Percentiles rank a stretch among this genome's conserved stretches.
Evolutionary conservation across 2,113 vertebrate genomes (phyloP).

Genomic region (Ancistrus triradiatus): DNA sequence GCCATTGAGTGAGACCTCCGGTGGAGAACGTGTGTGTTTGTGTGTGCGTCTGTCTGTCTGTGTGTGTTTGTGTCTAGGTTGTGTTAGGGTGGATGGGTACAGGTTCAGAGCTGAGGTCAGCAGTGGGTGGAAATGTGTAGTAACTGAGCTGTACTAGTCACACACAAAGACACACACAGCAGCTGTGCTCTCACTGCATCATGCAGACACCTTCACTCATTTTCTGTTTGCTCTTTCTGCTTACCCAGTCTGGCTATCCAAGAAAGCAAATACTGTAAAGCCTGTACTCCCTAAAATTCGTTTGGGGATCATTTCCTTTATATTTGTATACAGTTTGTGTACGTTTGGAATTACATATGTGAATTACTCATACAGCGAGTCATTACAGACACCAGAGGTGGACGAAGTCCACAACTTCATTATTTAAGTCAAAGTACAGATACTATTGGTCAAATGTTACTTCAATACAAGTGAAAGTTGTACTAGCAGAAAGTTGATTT

Average conservation of each 20-base stretch:
- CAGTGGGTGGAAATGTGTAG: conserved; percentile 40
- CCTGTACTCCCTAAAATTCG: not conserved
- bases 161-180: not conserved
- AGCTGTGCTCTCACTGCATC: conserved; percentile 6
- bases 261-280: conserved; percentile 36
- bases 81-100: conserved; percentile 27
- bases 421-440: too few relatives aligned
- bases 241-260: conserved; percentile 32
- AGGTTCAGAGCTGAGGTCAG: conserved; percentile 39
- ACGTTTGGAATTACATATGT: too few relatives aligned
- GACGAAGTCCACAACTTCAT: too few relatives aligned
- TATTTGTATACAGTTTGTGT: too few relatives aligned
- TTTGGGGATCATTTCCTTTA: too few relatives aligned
- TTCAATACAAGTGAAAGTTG: too few relatives aligned
- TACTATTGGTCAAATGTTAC: too few relatives aligned
- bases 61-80: conserved; percentile 32
- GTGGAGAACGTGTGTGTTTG: conserved; percentile 56
- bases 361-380: too few relatives aligned
- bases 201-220: conserved; percentile 29
- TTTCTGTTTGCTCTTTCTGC: conserved; percentile 57
- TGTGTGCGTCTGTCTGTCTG: conserved; percentile 28
- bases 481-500: too few relatives aligned
- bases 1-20: conserved; percentile 55
- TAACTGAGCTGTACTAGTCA: conserved; percentile 47
- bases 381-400: too few relatives aligned